phyloP scores from a whole-genome alignment of 2,888 invertebrate species.

The Sphaeridia pumilis region DNA sequence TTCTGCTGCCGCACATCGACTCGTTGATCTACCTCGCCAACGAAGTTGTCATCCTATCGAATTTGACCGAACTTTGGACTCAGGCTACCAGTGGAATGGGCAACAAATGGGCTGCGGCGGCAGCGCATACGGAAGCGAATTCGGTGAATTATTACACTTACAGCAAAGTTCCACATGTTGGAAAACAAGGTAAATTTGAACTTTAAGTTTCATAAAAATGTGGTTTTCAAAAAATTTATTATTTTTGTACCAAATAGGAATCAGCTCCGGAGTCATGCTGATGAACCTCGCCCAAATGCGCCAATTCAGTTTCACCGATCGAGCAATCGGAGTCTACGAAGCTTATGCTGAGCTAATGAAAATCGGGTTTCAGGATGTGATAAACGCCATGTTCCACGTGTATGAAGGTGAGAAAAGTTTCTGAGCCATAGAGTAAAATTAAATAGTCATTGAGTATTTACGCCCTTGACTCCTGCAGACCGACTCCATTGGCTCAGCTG shows the following conservation, averaged over 20 bases:
- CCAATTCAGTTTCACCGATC: slow-evolving; percentile 69
- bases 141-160: slow-evolving; percentile 91
- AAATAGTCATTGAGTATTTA: too few species aligned
- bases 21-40: slow-evolving; percentile 85
- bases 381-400: slow-evolving; percentile 78
- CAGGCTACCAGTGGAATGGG: slow-evolving; percentile 72
- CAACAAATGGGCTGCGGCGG: slow-evolving; percentile 72
- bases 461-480: too few species aligned
- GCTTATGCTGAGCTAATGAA: slow-evolving; percentile 78
- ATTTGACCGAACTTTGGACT: slow-evolving; percentile 71
- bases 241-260: too few species aligned
- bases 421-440: too few species aligned
- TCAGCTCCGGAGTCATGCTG: slow-evolving; percentile 94
- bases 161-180: slow-evolving; percentile 89
- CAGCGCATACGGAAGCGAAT: slow-evolving; percentile 89
- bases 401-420: slow-evolving; percentile 64
- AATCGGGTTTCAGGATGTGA: slow-evolving; percentile 96
- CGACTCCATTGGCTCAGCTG: too few species aligned
- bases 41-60: slow-evolving; percentile 75
- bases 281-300: slow-evolving; percentile 83
- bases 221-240: too few species aligned
- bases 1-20: slow-evolving; percentile 50
- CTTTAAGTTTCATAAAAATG: too few species aligned
- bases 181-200: slow-evolving; percentile 60
- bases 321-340: slow-evolving; percentile 70